A percentile compares a stretch with the other conserved stretches of the same genome.
Conservation (phyloP, 2,113 vertebrate species). For the Prietella phreatophila region DNA sequence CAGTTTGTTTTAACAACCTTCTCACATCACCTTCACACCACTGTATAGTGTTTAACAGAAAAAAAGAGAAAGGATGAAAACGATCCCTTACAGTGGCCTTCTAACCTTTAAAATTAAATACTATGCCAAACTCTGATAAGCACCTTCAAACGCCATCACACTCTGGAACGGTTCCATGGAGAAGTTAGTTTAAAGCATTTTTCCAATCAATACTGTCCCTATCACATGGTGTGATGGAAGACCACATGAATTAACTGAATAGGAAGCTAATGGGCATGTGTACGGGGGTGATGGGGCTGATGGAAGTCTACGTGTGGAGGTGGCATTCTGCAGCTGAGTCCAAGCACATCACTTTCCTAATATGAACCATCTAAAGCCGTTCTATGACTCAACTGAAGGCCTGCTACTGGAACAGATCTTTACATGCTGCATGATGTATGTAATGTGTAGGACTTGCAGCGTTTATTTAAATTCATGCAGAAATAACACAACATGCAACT, state of each 20-base stretch:
- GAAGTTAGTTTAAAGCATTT: slow-evolving; percentile 45
- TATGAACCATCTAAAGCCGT: background rate
- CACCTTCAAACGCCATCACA: slow-evolving; percentile 25
- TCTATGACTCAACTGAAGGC: background rate
- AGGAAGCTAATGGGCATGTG: slow-evolving; percentile 36
- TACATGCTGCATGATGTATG: background rate
- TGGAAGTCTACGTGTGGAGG: background rate
- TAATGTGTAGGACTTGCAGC: background rate
- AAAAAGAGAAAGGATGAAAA: slow-evolving; percentile 9
- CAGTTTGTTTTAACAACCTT: background rate
- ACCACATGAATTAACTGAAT: slow-evolving; percentile 38
- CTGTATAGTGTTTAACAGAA: background rate
- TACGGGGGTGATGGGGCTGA: background rate
- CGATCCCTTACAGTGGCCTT: background rate
- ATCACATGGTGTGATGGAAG: slow-evolving; percentile 23
- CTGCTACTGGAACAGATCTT: background rate
- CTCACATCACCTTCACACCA: background rate
- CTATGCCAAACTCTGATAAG: slow-evolving; percentile 31
- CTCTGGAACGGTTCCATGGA: slow-evolving; percentile 28
- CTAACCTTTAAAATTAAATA: slow-evolving; percentile 34
- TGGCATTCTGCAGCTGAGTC: background rate
- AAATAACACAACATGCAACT: background rate
- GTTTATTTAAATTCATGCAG: background rate
- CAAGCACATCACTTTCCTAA: background rate
- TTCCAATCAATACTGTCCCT: slow-evolving; percentile 40